Evolutionary conservation across 2,888 invertebrate genomes (phyloP), one percentile per base, ranked within the genome.

Genomic region (Amblyjoppa proteus): DNA sequence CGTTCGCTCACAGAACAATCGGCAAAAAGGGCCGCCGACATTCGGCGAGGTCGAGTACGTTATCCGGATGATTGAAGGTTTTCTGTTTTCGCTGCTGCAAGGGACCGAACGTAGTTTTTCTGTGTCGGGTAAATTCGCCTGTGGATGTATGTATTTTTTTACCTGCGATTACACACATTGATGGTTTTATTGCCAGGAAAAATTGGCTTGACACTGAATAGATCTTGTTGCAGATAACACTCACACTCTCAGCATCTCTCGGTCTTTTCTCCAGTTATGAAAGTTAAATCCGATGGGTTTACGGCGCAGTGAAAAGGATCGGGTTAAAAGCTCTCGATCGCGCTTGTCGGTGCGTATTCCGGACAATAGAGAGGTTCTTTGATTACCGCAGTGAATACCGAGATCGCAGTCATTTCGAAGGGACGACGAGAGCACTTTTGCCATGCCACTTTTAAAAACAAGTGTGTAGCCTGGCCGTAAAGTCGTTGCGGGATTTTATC

Each of bases 51-150:
- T 25, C 76, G 51, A 38, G 76, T 34, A 28, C 58, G 70, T 75
- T 78, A 64, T 68, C 64, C 70, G 79, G 70, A 70, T 61, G 61
- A 80, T 45, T 75, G 70, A 56, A 79, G 70, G 41, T 74, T 83
- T 83, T 83, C 41, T 79, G 69, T 79, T 75, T 51, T 45, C 74
- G 5, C 13, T 58, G 13, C 41, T 38, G 9, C 31, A 20, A 41
- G 49, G 38, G 38, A 34, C 58, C 25, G 71, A 56, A 45, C 56
- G 58, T 51, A 51, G 56, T 75, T 49, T 73, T 16, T 28, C 45
- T n/a, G 34, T 20, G 7, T 31, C 25, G 6, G 28, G 28, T 25
- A 9, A 31, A 58, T 58, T 34, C 38, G 13, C 6, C 58, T 38
- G 41, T 41, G 6, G 6, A 38, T 61, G 45, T 11, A 28, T 20